These are phyloP conservation scores for Halcyon malimbica DNA, from an alignment of 2,113 vertebrate genomes.

Conservation along the genomic window DNA sequence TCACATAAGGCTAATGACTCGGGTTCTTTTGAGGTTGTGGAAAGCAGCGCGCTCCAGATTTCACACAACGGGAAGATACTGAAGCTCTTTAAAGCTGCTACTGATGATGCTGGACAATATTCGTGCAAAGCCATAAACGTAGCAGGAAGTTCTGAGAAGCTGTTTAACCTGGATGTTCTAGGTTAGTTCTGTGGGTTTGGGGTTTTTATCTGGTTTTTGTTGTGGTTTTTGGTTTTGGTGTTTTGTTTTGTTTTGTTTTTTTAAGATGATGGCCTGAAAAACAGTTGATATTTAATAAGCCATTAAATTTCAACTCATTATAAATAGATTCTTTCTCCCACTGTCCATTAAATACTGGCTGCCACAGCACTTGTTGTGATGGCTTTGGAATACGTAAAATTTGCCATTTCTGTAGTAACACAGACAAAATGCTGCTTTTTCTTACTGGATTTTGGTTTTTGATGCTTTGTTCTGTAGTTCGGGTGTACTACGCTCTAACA, in stretches of 20 bases:
- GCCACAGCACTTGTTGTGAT: not conserved
- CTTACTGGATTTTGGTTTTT: not conserved
- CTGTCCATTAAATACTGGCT: not conserved
- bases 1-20: constrained; percentile 10
- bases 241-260: not conserved
- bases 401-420: not conserved
- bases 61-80: constrained; percentile 85
- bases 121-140: constrained; percentile 91
- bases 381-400: not conserved
- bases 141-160: constrained; percentile 89
- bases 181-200: constrained; percentile 72
- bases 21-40: constrained; percentile 79
- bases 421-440: not conserved
- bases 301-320: not conserved
- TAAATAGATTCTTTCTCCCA: not conserved
- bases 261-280: not conserved
- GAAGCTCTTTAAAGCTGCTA: constrained; percentile 79
- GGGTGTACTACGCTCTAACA: not conserved
- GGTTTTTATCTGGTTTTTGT: not conserved
- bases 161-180: constrained; percentile 85
- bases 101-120: constrained; percentile 85
- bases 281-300: not conserved
- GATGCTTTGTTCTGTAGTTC: not conserved
- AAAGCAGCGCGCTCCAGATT: constrained; percentile 81
- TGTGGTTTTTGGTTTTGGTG: not conserved